These are phyloP conservation scores for Apodemus agrarius DNA, from an alignment of 2,797 vertebrate genomes.

Conservation along the genomic window DNA sequence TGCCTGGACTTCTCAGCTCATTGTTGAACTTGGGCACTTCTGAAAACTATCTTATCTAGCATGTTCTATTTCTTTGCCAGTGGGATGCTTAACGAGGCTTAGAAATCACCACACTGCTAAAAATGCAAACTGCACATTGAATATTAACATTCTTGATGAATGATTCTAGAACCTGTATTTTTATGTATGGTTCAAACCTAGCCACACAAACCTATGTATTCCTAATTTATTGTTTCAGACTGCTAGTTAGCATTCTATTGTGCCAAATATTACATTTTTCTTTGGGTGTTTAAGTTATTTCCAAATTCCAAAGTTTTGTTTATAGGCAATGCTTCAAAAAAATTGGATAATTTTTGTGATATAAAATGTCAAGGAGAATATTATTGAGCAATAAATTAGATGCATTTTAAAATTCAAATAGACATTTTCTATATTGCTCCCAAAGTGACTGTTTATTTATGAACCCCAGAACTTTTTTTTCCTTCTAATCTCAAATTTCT, in stretches of 20 bases:
- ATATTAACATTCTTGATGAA: neutral
- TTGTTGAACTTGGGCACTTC: neutral
- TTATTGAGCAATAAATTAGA: neutral
- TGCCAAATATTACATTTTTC: neutral
- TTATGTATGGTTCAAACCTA: neutral
- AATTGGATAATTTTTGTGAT: conserved; percentile 1
- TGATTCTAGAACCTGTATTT: neutral
- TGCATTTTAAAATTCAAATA: neutral
- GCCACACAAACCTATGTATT: neutral
- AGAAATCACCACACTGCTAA: neutral
- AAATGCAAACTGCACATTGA: neutral
- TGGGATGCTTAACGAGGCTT: neutral
- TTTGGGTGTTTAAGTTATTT: conserved; percentile 13
- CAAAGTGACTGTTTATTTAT: neutral
- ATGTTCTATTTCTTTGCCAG: neutral
- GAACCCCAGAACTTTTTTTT: neutral
- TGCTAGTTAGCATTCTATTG: neutral
- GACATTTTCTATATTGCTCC: neutral
- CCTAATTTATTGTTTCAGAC: neutral
- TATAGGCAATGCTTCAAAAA: conserved; percentile 7
- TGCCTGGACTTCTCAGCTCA: neutral
- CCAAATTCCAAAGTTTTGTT: neutral
- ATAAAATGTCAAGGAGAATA: conserved; percentile 3
- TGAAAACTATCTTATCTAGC: neutral
- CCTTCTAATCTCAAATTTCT: neutral